Conservation (phyloP, 2,113 vertebrate species). For the Dicaeum eximium region DNA sequence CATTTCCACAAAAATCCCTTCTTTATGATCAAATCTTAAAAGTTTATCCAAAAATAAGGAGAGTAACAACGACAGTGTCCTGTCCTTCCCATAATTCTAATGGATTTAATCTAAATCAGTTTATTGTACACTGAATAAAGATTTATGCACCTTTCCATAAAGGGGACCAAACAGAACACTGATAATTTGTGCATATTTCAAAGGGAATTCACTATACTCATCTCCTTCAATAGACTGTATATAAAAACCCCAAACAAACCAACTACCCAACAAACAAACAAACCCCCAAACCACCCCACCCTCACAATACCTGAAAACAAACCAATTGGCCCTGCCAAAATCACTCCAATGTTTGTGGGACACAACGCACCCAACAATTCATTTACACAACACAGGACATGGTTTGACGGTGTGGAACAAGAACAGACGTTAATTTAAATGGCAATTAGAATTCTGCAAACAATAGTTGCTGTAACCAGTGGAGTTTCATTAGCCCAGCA, state of each 20-base stretch:
- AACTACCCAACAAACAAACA: neutral
- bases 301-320: neutral
- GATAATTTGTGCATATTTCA: neutral
- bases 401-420: neutral
- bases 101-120: neutral
- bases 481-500: neutral
- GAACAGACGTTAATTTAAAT: neutral
- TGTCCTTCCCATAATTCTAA: neutral
- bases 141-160: neutral
- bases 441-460: neutral
- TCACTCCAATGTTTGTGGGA: neutral
- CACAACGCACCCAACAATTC: neutral
- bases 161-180: neutral
- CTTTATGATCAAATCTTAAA: neutral
- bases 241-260: neutral
- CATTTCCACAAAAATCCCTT: neutral
- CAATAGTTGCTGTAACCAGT: neutral
- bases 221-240: neutral
- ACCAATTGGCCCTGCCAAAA: neutral
- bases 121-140: neutral
- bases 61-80: neutral
- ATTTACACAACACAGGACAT: fast-evolving
- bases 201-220: neutral
- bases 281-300: neutral
- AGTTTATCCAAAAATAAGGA: neutral